These are phyloP conservation scores for Acropora yongei DNA, from an alignment of 64 coral and sea anemone species.

Conservation along the genomic window DNA sequence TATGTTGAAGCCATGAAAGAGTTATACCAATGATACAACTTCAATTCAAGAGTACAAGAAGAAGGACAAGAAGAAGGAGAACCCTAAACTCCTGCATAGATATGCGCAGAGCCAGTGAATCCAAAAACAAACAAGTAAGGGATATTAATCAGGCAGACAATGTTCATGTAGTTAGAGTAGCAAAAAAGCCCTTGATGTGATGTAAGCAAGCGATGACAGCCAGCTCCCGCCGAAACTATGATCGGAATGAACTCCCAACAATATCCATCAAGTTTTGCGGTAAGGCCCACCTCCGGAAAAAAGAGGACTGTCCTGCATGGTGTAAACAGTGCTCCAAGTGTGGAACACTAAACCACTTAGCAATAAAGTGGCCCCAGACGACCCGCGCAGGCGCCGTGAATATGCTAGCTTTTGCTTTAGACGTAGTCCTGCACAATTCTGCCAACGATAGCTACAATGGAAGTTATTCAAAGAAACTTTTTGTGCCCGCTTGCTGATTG, in stretches of 20 bases:
- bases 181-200: slow-evolving; percentile 23
- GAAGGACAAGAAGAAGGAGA: slow-evolving; percentile 42
- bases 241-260: neutral
- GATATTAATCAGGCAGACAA: slow-evolving; percentile 61
- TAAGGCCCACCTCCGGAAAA: slow-evolving; percentile 7
- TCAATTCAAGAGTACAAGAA: slow-evolving; percentile 62
- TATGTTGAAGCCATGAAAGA: too few species aligned
- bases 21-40: neutral
- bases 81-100: slow-evolving; percentile 63
- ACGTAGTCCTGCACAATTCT: slow-evolving; percentile 18
- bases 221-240: neutral
- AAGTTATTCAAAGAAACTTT: slow-evolving; percentile 45
- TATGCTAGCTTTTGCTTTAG: slow-evolving; percentile 4
- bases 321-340: slow-evolving; percentile 45
- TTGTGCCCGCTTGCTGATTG: slow-evolving; percentile 19
- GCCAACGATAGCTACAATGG: neutral
- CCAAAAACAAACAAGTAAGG: slow-evolving; percentile 48
- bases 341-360: slow-evolving; percentile 32
- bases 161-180: slow-evolving; percentile 15
- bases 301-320: slow-evolving; percentile 47
- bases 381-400: slow-evolving; percentile 7
- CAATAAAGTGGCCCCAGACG: slow-evolving; percentile 4
- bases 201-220: slow-evolving; percentile 30
- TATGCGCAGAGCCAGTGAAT: slow-evolving; percentile 50
- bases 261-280: slow-evolving; percentile 11